These are phyloP conservation scores for Nasua narica DNA, from an alignment of 2,797 vertebrate species.

Conservation along the genomic window DNA sequence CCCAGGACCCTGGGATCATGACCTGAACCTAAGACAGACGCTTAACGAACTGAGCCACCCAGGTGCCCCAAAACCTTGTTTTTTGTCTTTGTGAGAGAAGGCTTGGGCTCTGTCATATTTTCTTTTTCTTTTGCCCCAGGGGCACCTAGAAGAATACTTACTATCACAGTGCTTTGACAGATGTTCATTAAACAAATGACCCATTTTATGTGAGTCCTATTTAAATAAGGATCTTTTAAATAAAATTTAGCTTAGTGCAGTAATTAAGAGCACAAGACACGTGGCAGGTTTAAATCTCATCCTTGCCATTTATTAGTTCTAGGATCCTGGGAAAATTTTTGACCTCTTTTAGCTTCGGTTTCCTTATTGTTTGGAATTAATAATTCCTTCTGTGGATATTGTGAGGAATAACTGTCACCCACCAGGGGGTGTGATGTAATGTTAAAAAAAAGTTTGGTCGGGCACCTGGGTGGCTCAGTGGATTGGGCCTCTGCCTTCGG, in stretches of 20 bases:
- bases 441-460: not conserved
- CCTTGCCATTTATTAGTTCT: not conserved
- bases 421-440: not conserved
- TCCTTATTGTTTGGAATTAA: not conserved
- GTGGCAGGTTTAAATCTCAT: not conserved
- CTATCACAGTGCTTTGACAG: not conserved
- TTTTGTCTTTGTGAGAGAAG: not conserved
- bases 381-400: not conserved
- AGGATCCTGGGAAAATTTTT: not conserved
- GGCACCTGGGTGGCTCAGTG: too few species aligned
- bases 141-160: not conserved
- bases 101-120: not conserved
- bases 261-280: not conserved
- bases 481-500: too few species aligned
- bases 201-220: constrained; percentile 27
- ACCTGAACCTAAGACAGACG: not conserved
- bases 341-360: not conserved
- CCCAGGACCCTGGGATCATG: not conserved
- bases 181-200: constrained; percentile 6
- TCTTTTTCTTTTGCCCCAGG: not conserved
- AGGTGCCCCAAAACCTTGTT: not conserved
- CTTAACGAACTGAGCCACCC: not conserved
- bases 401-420: not conserved
- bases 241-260: not conserved
- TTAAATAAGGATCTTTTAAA: constrained; percentile 42